Conservation (phyloP, 2,113 vertebrate species). For the Callionymus lyra region DNA sequence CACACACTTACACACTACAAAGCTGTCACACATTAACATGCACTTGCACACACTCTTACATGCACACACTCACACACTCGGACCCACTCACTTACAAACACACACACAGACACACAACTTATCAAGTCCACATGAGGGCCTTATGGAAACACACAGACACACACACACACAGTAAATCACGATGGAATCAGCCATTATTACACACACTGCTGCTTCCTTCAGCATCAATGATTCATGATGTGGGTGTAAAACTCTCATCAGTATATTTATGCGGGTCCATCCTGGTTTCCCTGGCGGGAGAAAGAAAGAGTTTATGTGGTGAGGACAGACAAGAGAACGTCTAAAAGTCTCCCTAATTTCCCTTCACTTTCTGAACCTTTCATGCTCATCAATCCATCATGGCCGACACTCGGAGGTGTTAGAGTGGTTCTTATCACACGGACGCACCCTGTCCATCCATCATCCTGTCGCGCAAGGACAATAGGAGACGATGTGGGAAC, state of each 20-base stretch:
- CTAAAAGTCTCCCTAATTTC: constrained; percentile 41
- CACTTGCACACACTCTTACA: too few species aligned
- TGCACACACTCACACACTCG: too few species aligned
- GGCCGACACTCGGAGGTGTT: constrained; percentile 29
- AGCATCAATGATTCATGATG: constrained; percentile 63
- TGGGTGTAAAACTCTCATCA: constrained; percentile 42
- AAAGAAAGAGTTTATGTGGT: constrained; percentile 44
- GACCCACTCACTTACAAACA: too few species aligned
- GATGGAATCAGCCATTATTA: constrained; percentile 43
- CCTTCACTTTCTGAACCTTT: constrained; percentile 38
- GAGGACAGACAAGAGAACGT: constrained; percentile 37
- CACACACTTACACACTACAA: too few species aligned
- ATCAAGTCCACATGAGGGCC: too few species aligned
- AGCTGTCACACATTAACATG: too few species aligned
- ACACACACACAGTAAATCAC: constrained; percentile 12
- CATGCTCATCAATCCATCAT: constrained; percentile 45
- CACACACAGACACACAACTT: too few species aligned
- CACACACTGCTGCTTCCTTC: constrained; percentile 57
- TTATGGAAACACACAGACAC: background rate
- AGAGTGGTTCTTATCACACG: constrained; percentile 16
- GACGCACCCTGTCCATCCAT: constrained; percentile 37
- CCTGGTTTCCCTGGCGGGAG: constrained; percentile 46
- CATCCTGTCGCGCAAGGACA: constrained; percentile 45
- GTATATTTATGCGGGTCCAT: constrained; percentile 32
- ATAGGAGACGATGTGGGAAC: constrained; percentile 31